Evolutionary conservation across 2,888 invertebrate genomes (phyloP).

Genomic region (Clivina fossor): DNA sequence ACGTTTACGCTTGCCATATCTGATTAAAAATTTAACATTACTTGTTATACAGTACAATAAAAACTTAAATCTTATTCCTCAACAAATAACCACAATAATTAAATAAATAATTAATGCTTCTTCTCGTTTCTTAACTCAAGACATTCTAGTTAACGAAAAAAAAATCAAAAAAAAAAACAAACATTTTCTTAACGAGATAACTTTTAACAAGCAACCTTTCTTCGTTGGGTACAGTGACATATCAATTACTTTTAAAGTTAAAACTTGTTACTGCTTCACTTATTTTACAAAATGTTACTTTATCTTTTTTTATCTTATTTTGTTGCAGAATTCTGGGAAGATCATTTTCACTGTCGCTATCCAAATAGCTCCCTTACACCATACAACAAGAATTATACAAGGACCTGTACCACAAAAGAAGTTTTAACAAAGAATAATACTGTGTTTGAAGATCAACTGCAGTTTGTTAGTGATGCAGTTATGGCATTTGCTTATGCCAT

Average conservation of each 20-base stretch:
- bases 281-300: background rate
- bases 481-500: constrained; percentile 92
- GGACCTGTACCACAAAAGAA: constrained; percentile 76
- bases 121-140: too few species aligned
- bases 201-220: constrained; percentile 9
- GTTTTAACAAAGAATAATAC: constrained; percentile 73
- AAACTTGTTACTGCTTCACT: background rate
- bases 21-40: too few species aligned
- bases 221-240: background rate
- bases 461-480: constrained; percentile 95
- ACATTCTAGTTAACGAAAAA: too few species aligned
- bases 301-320: constrained; percentile 35
- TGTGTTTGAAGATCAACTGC: constrained; percentile 89
- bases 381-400: constrained; percentile 73
- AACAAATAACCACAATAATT: too few species aligned
- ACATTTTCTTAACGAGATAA: constrained; percentile 16
- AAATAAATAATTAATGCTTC: too few species aligned
- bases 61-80: too few species aligned
- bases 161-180: background rate
- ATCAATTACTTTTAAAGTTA: background rate
- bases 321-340: constrained; percentile 88
- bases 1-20: too few species aligned
- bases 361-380: constrained; percentile 79
- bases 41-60: too few species aligned
- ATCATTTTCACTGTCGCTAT: constrained; percentile 87